A percentile compares a stretch with the other conserved stretches of the same genome.
Evolutionary conservation across 2,888 invertebrate genomes (phyloP).

Genomic region (Ophioninae sp.): DNA sequence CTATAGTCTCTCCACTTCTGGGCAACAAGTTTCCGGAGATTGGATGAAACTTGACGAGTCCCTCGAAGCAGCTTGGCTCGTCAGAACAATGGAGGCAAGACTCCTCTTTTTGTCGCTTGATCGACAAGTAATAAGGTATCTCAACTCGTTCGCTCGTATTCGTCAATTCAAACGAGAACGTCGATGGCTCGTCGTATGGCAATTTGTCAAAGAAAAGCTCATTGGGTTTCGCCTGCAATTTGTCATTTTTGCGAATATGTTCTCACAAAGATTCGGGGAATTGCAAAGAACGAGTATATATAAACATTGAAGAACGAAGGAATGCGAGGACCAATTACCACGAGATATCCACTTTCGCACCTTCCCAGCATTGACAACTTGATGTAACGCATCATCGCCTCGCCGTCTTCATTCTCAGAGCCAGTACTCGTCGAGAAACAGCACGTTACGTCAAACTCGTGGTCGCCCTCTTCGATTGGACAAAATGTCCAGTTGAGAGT

Average conservation of each 20-base stretch:
- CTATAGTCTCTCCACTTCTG: conserved; percentile 71
- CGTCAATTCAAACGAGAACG: conserved; percentile 76
- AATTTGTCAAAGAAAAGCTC: conserved; percentile 75
- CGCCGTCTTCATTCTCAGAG: conserved; percentile 2
- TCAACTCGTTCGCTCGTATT: conserved; percentile 79
- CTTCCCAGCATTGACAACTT: conserved; percentile 58
- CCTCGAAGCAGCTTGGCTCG: conserved; percentile 47
- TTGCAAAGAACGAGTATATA: not conserved
- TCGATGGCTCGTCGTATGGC: conserved; percentile 70
- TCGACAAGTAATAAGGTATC: conserved; percentile 76
- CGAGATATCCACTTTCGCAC: conserved; percentile 61
- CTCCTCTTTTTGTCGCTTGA: conserved; percentile 61
- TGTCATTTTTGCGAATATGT: not conserved
- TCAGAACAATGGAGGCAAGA: no score
- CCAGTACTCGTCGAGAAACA: conserved; percentile 42
- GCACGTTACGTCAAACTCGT: conserved; percentile 64
- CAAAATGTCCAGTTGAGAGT: conserved; percentile 68
- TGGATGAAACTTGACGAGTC: conserved; percentile 70
- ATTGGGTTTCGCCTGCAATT: conserved; percentile 78
- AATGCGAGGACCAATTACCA: conserved; percentile 51
- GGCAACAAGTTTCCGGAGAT: conserved; percentile 71
- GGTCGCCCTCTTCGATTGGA: conserved; percentile 64
- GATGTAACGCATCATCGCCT: conserved; percentile 42
- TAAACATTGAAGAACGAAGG: not conserved
- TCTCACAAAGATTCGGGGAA: not conserved